These are phyloP conservation scores for Propsilocerus akamusi DNA, from an alignment of 1,140 invertebrate species.

Conservation along the genomic window DNA sequence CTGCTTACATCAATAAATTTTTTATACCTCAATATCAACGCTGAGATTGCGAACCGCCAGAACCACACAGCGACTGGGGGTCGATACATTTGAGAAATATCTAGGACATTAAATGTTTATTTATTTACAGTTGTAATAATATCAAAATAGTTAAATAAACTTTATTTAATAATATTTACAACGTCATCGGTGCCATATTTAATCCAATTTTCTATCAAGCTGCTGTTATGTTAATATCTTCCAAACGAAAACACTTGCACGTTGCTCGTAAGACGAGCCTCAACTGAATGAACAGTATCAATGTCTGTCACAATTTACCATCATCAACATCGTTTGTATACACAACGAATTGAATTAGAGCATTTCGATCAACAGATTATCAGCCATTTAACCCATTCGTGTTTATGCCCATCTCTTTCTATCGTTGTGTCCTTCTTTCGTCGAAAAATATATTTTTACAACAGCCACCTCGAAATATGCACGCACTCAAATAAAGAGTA, in stretches of 20 bases:
- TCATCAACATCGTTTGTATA: not conserved
- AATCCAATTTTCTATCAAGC: too few species aligned
- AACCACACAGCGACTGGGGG: not conserved
- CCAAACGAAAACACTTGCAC: too few species aligned
- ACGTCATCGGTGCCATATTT: not conserved
- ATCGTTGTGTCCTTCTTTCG: too few species aligned
- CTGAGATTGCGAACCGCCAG: not conserved
- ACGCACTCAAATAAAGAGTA: too few species aligned
- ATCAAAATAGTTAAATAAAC: not conserved
- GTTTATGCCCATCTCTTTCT: too few species aligned
- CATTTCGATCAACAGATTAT: not conserved
- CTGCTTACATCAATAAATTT: too few species aligned
- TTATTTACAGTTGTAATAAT: not conserved
- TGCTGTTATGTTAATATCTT: too few species aligned
- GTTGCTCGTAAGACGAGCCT: not conserved
- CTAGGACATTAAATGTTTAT: not conserved
- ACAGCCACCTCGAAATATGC: too few species aligned
- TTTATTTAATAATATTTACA: not conserved
- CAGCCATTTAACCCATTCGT: too few species aligned
- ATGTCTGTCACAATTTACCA: not conserved
- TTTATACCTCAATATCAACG: not conserved
- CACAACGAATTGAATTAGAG: not conserved
- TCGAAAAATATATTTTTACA: too few species aligned
- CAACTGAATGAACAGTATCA: not conserved
- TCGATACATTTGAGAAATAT: not conserved